Evolutionary conservation across 2,888 invertebrate genomes (phyloP).

Genomic region (Mamestra brassicae): DNA sequence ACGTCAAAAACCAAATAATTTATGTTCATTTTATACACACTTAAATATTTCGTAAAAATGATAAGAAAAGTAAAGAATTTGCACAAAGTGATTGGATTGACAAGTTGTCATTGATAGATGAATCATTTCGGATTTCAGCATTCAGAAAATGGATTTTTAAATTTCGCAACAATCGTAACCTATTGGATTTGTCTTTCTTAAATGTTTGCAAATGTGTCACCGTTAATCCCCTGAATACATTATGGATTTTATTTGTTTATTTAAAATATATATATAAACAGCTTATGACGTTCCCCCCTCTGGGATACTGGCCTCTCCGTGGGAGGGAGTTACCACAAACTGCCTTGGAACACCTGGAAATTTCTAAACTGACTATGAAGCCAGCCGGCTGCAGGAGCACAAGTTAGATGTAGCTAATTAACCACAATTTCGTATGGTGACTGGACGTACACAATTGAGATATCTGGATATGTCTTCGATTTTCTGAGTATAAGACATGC

Average conservation of each 20-base stretch:
- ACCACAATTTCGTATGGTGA: too few relatives aligned
- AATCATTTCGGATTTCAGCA: constrained; percentile 20
- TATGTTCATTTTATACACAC: constrained; percentile 4
- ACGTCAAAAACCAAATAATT: constrained; percentile 37
- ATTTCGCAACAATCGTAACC: constrained; percentile 15
- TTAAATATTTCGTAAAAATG: constrained; percentile 28
- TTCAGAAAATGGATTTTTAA: neutral
- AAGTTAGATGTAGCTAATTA: too few relatives aligned
- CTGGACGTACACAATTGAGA: too few relatives aligned
- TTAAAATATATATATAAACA: neutral
- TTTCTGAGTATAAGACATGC: too few relatives aligned
- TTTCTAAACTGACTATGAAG: too few relatives aligned
- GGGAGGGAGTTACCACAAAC: too few relatives aligned
- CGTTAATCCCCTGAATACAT: constrained; percentile 3
- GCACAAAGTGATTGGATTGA: constrained; percentile 22
- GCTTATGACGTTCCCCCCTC: too few relatives aligned
- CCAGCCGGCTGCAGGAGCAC: too few relatives aligned
- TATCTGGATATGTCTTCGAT: too few relatives aligned
- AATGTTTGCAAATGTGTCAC: constrained; percentile 21
- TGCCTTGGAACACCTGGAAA: too few relatives aligned
- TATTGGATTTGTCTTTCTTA: constrained; percentile 12
- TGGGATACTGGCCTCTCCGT: too few relatives aligned
- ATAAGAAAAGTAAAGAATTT: constrained; percentile 18
- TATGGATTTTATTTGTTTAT: neutral
- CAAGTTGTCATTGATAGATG: constrained; percentile 40